Percentiles rank a stretch among this genome's conserved stretches.
Evolutionary conservation across 2,797 vertebrate genomes (phyloP).

Genomic region (Intellagama lesueurii): DNA sequence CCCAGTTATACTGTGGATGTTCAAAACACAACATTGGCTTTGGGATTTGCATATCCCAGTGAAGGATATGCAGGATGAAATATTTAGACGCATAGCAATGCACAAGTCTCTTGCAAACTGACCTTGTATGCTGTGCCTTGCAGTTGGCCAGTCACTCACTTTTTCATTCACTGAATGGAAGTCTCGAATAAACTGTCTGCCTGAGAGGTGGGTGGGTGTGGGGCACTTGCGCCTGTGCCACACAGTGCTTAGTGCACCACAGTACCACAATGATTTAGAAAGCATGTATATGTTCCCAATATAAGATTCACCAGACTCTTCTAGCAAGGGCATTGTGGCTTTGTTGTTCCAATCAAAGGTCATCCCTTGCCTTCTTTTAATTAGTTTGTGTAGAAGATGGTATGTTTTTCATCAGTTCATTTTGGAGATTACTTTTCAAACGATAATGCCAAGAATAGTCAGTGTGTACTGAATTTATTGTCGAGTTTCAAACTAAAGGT

Average conservation of each 20-base stretch:
- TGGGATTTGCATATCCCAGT: not conserved
- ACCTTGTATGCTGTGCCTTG: constrained; percentile 5
- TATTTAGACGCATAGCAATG: fast-evolving
- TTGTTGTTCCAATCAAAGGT: constrained; percentile 85
- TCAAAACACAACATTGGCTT: not conserved
- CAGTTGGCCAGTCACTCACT: constrained; percentile 1
- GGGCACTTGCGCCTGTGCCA: constrained; percentile 6
- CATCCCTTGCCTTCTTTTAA: constrained; percentile 84
- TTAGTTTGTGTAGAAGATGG: constrained; percentile 86
- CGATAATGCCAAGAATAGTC: constrained; percentile 84
- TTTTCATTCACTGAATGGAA: not conserved
- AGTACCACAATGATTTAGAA: constrained; percentile 66
- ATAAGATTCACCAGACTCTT: constrained; percentile 74
- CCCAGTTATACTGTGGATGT: not conserved
- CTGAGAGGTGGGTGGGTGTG: constrained; percentile 35
- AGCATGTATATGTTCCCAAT: constrained; percentile 62
- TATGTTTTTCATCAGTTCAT: constrained; percentile 87
- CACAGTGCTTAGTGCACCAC: constrained; percentile 57
- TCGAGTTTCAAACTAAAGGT: constrained; percentile 84
- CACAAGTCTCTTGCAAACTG: constrained; percentile 15
- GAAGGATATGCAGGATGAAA: not conserved
- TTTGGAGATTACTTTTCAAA: constrained; percentile 87
- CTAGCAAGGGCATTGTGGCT: constrained; percentile 80
- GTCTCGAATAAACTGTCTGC: constrained; percentile 4
- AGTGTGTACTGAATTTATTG: constrained; percentile 82